Conservation (phyloP, 1,140 invertebrate species). For the Rhyzopertha dominica region DNA sequence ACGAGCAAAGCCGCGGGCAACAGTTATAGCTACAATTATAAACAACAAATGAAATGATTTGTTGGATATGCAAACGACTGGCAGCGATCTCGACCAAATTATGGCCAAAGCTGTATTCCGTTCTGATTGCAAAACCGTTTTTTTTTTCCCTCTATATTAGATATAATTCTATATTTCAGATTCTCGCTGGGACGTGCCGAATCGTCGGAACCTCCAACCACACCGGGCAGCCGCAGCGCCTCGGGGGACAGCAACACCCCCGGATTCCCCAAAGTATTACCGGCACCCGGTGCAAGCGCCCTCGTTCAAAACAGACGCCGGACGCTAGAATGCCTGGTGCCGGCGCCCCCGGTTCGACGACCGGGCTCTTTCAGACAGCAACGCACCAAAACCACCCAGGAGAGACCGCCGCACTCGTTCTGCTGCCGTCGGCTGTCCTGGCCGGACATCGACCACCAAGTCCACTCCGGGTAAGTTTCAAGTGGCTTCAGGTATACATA, state of each 20-base stretch:
- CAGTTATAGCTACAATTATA: no score
- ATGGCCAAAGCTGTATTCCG: no score
- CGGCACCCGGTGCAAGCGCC: slow-evolving; percentile 57
- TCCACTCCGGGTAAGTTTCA: slow-evolving; percentile 71
- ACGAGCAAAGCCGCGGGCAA: no score
- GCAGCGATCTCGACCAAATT: no score
- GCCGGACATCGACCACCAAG: slow-evolving; percentile 75
- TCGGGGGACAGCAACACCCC: slow-evolving; percentile 42
- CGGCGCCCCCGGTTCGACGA: slow-evolving; percentile 47
- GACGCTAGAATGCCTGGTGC: slow-evolving; percentile 57
- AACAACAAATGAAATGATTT: no score
- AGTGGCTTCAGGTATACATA: no score
- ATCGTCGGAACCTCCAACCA: slow-evolving; percentile 25
- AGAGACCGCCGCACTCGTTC: slow-evolving; percentile 61
- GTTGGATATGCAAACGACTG: no score
- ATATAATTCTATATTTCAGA: slow-evolving; percentile 23
- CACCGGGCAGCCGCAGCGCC: slow-evolving; percentile 32
- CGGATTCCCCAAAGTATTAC: slow-evolving; percentile 59
- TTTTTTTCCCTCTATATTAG: slow-evolving; percentile 16
- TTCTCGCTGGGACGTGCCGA: slow-evolving; percentile 37
- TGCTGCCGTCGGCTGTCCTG: slow-evolving; percentile 70
- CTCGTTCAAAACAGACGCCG: slow-evolving; percentile 50
- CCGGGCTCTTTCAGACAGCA: slow-evolving; percentile 57
- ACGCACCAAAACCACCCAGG: slow-evolving; percentile 51
- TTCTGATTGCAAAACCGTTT: slow-evolving; percentile 1